These are phyloP conservation scores for Pristionchus maxplancki DNA, from an alignment of 2,888 invertebrate genomes.

Conservation along the genomic window DNA sequence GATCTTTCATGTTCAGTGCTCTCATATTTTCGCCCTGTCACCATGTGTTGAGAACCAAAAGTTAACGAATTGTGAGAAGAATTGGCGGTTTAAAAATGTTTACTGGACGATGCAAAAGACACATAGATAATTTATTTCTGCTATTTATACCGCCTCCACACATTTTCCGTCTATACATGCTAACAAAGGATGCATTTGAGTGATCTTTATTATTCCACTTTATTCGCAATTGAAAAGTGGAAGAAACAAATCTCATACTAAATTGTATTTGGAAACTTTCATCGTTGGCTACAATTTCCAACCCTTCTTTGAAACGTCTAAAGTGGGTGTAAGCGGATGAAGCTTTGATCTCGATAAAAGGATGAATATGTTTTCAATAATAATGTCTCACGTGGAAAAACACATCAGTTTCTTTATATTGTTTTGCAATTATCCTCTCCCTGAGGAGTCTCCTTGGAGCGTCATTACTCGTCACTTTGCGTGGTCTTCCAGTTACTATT, in stretches of 20 bases:
- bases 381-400: not conserved
- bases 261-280: not conserved
- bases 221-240: no score
- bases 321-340: not conserved
- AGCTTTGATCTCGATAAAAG: constrained; percentile 4
- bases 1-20: no score
- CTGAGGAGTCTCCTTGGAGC: not conserved
- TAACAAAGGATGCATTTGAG: no score
- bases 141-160: constrained; percentile 4
- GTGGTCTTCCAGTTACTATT: not conserved
- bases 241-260: not conserved
- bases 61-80: not conserved
- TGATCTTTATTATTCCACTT: no score
- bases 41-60: not conserved
- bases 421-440: not conserved
- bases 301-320: not conserved
- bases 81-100: not conserved
- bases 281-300: not conserved
- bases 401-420: not conserved
- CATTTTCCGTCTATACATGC: not conserved
- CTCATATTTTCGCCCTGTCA: no score
- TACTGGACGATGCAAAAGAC: not conserved
- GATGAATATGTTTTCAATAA: not conserved
- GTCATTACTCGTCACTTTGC: not conserved
- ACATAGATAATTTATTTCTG: not conserved